phyloP scores from a whole-genome alignment of 2,113 vertebrate genomes.

The Pseudorasbora parva region DNA sequence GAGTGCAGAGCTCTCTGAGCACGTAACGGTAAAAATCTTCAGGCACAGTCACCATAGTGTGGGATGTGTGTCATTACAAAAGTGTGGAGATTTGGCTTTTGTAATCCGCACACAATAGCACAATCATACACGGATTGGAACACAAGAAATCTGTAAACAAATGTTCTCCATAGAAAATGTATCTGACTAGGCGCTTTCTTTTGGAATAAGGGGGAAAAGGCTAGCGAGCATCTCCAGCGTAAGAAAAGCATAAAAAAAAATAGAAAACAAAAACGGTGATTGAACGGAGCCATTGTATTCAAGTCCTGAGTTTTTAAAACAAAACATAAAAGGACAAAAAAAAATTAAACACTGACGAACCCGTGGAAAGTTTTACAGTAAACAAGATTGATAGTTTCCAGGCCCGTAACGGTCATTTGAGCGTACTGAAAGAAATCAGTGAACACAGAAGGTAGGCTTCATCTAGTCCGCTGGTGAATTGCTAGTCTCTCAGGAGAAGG shows the following conservation, averaged over 20 bases:
- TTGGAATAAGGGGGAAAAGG: slow-evolving; percentile 43
- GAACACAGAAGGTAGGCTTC: slow-evolving; percentile 25
- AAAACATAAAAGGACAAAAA: slow-evolving; percentile 64
- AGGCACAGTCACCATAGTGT: slow-evolving; percentile 69
- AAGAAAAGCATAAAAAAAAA: slow-evolving; percentile 53
- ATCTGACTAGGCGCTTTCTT: slow-evolving; percentile 57
- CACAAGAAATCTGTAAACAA: slow-evolving; percentile 56
- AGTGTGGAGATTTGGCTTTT: slow-evolving; percentile 55
- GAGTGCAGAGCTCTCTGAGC: slow-evolving; percentile 59
- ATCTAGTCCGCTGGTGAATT: slow-evolving; percentile 49
- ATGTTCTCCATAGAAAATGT: slow-evolving; percentile 56
- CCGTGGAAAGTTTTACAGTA: slow-evolving; percentile 11
- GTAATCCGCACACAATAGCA: slow-evolving; percentile 50
- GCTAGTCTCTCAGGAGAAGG: slow-evolving; percentile 46
- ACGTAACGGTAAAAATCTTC: slow-evolving; percentile 62
- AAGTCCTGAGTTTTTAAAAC: slow-evolving; percentile 76
- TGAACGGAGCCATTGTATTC: slow-evolving; percentile 58
- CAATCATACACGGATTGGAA: slow-evolving; percentile 45
- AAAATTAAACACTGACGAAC: slow-evolving; percentile 53
- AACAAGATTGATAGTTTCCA: slow-evolving; percentile 27
- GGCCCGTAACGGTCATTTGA: neutral
- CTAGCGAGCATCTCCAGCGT: slow-evolving; percentile 59
- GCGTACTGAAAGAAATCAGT: neutral
- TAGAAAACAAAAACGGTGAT: slow-evolving; percentile 52
- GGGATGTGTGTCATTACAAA: slow-evolving; percentile 48